A percentile compares a stretch with the other conserved stretches of the same genome.
phyloP scores from a whole-genome alignment of 1,140 invertebrate species.

The Hestina assimilis region DNA sequence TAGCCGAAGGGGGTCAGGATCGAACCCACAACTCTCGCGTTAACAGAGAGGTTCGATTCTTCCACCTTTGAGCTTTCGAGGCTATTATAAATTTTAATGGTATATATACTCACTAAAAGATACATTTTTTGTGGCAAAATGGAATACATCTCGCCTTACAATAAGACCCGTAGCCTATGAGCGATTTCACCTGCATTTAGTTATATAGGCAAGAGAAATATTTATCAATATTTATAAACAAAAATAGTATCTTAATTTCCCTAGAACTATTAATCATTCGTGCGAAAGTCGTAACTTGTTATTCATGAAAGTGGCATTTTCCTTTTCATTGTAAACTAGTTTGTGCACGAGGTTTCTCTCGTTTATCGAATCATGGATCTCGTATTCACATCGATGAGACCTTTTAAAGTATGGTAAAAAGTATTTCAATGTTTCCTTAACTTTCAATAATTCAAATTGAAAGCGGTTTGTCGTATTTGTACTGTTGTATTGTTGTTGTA shows the following conservation, averaged over 20 bases:
- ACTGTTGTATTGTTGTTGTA: neutral
- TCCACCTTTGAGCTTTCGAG: too few species aligned
- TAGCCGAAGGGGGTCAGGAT: too few species aligned
- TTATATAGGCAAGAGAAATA: neutral
- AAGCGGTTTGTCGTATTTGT: neutral
- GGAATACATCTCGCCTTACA: too few species aligned
- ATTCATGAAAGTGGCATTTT: conserved; percentile 28
- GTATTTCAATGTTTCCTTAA: neutral
- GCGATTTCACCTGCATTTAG: neutral
- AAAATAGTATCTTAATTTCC: neutral
- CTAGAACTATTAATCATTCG: conserved; percentile 17
- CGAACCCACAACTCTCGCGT: too few species aligned
- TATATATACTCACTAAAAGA: too few species aligned
- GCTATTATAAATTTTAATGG: too few species aligned
- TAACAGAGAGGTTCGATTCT: too few species aligned
- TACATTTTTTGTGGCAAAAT: too few species aligned
- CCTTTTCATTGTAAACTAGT: conserved; percentile 34
- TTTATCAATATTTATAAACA: neutral
- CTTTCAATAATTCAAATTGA: too few species aligned
- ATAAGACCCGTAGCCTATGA: too few species aligned
- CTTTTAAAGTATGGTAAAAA: neutral
- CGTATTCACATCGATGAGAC: neutral
- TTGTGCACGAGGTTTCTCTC: conserved; percentile 23
- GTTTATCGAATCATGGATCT: neutral
- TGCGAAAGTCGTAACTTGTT: conserved; percentile 27